phyloP scores from a whole-genome alignment of 1,140 invertebrate genomes.

The Trichoplusia ni region DNA sequence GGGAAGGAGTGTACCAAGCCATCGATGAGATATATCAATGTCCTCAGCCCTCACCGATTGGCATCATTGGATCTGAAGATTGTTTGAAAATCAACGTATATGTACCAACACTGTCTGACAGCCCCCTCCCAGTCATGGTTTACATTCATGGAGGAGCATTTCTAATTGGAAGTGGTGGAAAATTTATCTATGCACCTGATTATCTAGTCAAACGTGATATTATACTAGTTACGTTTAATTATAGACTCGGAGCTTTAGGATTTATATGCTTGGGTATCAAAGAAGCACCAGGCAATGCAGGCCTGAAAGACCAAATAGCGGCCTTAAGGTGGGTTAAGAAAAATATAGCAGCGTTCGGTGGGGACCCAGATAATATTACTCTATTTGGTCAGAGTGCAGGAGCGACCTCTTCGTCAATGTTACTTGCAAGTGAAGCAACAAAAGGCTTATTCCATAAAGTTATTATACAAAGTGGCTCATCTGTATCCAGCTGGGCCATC shows the following conservation, averaged over 20 bases:
- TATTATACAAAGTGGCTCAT: constrained; percentile 86
- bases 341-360: constrained; percentile 81
- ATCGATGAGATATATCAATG: constrained; percentile 57
- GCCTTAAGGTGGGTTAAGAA: constrained; percentile 83
- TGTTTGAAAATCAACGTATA: constrained; percentile 72
- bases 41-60: constrained; percentile 48
- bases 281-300: constrained; percentile 82
- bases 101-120: constrained; percentile 55
- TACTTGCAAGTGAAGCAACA: constrained; percentile 62
- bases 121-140: constrained; percentile 83
- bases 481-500: constrained; percentile 84
- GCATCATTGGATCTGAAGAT: constrained; percentile 62
- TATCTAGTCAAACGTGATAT: constrained; percentile 85
- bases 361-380: constrained; percentile 75
- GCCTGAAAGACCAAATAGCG: constrained; percentile 83
- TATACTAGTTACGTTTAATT: constrained; percentile 87
- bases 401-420: constrained; percentile 62
- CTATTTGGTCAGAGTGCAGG: constrained; percentile 78
- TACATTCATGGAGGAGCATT: constrained; percentile 86
- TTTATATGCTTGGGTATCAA: constrained; percentile 84
- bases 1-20: constrained; percentile 65
- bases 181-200: constrained; percentile 82
- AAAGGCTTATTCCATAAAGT: constrained; percentile 68
- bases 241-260: constrained; percentile 84
- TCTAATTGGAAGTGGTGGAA: constrained; percentile 81